Conservation (phyloP, 2,888 invertebrate genomes). For the Limnephilus marmoratus region DNA sequence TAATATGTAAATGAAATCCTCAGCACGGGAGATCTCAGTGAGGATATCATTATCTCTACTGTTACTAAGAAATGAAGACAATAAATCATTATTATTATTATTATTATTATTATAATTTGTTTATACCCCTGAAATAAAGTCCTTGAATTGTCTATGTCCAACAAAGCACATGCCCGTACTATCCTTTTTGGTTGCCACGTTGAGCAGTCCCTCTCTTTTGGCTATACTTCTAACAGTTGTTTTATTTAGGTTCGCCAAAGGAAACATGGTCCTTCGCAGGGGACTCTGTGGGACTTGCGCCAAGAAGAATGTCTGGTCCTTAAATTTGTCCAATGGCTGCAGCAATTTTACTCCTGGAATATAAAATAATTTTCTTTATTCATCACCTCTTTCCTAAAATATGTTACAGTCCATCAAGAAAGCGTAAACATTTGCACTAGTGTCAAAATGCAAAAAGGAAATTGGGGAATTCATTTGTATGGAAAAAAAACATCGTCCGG, state of each 20-base stretch:
- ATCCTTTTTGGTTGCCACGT: conserved; percentile 86
- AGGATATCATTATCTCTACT: too few species aligned
- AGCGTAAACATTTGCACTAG: too few species aligned
- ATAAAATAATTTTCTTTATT: neutral
- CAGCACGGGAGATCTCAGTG: too few species aligned
- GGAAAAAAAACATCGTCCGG: too few species aligned
- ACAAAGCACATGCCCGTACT: conserved; percentile 99
- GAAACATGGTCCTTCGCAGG: conserved; percentile 92
- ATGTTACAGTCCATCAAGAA: too few species aligned
- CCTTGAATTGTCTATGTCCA: conserved; percentile 90
- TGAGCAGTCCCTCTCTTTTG: conserved; percentile 79
- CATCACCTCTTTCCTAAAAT: neutral
- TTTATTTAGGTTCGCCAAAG: conserved; percentile 88
- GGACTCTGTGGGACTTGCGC: conserved; percentile 89
- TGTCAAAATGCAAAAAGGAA: too few species aligned
- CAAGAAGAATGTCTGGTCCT: conserved; percentile 98
- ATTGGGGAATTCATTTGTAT: too few species aligned
- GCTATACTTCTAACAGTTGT: conserved; percentile 89
- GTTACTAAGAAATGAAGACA: too few species aligned
- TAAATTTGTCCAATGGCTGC: conserved; percentile 84
- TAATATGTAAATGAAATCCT: too few species aligned
- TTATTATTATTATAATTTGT: too few species aligned
- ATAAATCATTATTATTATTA: too few species aligned
- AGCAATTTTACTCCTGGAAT: conserved; percentile 82
- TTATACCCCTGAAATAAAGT: conserved; percentile 91